Evolutionary conservation across 2,888 invertebrate species (phyloP).

Genomic region (Cheilosia vulpina): DNA sequence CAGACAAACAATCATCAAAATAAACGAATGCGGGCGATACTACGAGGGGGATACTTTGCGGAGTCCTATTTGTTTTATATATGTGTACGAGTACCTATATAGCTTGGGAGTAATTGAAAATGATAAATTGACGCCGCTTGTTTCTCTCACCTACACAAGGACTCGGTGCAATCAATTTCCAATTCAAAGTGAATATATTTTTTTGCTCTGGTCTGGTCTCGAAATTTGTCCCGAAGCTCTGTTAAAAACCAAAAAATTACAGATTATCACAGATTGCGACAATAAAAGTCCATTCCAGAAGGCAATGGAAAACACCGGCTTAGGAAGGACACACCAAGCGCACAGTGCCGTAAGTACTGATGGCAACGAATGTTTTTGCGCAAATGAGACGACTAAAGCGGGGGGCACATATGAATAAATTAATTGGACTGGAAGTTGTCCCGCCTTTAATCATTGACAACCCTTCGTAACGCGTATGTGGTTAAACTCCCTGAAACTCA

Average conservation of each 20-base stretch:
- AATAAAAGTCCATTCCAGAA: conserved; percentile 14
- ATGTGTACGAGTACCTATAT: neutral
- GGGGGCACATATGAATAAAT: conserved; percentile 45
- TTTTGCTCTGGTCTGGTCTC: neutral
- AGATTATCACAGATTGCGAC: conserved; percentile 48
- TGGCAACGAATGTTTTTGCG: neutral
- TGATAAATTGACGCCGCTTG: conserved; percentile 26
- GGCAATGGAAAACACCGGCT: conserved; percentile 18
- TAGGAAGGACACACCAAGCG: conserved; percentile 22
- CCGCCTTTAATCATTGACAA: conserved; percentile 51
- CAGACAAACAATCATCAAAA: conserved; percentile 50
- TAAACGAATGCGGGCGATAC: conserved; percentile 34
- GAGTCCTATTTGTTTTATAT: conserved; percentile 32
- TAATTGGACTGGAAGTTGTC: conserved; percentile 48
- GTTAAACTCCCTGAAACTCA: conserved; percentile 38
- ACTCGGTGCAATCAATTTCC: conserved; percentile 34
- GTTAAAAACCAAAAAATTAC: conserved; percentile 42
- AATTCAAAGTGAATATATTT: conserved; percentile 27
- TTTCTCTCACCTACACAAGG: neutral
- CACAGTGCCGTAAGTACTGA: conserved; percentile 8
- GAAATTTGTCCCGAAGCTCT: neutral
- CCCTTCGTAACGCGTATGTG: conserved; percentile 33
- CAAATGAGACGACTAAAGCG: conserved; percentile 15
- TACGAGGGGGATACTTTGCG: conserved; percentile 8
- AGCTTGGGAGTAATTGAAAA: conserved; percentile 39